A percentile compares a stretch with the other conserved stretches of the same genome.
Evolutionary conservation across 1,140 invertebrate genomes (phyloP).

Genomic region (Pachypsylla venusta): DNA sequence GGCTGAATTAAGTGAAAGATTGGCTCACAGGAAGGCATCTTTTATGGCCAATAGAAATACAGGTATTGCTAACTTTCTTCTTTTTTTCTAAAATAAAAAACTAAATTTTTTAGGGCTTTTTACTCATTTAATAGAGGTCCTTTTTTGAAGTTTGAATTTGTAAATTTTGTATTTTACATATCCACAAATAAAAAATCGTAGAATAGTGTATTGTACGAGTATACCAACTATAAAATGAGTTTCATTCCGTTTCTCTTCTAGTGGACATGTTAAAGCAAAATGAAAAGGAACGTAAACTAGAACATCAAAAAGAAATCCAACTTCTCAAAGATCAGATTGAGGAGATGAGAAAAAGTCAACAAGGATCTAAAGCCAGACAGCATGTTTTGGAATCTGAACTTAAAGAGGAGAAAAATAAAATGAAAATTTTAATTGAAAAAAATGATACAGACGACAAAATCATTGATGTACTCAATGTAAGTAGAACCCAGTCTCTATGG

Average conservation of each 20-base stretch:
- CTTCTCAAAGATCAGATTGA: neutral
- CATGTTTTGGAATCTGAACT: neutral
- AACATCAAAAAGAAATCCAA: conserved; percentile 12
- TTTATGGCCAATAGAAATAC: neutral
- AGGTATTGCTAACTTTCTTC: too few species aligned
- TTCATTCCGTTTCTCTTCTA: too few species aligned
- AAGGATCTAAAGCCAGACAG: conserved; percentile 19
- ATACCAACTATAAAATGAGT: too few species aligned
- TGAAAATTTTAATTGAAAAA: neutral
- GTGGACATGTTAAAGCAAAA: neutral
- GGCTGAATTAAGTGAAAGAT: conserved; percentile 41
- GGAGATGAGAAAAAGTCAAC: conserved; percentile 7
- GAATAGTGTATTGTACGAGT: too few species aligned
- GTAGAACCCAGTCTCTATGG: neutral
- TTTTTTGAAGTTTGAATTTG: too few species aligned
- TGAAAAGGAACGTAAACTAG: neutral
- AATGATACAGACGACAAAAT: neutral
- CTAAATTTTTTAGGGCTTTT: too few species aligned
- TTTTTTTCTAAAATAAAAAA: too few species aligned
- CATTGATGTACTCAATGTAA: neutral
- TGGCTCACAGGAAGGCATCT: conserved; percentile 28
- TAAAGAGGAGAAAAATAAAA: neutral
- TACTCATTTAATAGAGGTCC: too few species aligned
- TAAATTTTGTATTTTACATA: too few species aligned
- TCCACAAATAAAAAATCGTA: too few species aligned